Base-by-base conservation (phyloP, 2,113 vertebrate species). In the Otolemur garnettii region DNA sequence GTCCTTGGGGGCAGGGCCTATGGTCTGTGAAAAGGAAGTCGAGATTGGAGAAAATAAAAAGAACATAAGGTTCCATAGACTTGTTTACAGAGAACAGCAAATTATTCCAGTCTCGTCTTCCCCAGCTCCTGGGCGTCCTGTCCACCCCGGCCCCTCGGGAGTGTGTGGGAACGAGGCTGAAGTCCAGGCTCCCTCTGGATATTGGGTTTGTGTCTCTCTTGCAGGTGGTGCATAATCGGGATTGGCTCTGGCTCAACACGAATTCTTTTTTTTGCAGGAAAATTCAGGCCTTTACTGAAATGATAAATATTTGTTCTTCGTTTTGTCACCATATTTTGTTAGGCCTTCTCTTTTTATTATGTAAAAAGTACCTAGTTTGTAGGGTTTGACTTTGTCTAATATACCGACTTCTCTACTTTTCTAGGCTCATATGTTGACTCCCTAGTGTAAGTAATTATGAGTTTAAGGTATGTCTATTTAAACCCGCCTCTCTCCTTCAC, bases 311-410 rank as follows among this genome's bases (percentile, higher is more conserved):
- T 90, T 90, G 8, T 74, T 87, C 26, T 84, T 93, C 83, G 26
- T 50, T 93, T 81, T 71, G 14, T 45, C 45, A 69, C 30, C 19
- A 21, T 55, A 42, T 93, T 83, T 85, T 66, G 18, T 72, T 69
- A 66, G 26, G 33, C 10, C 53, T 90, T 90, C 15, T 88, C 26
- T 55, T 91, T 95, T 91, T 84, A 68, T 91, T 92, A 59, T 59
- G 30, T 38, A 68, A 79, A 88, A 83, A 91, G 21, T 82, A 4
- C n/a, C 86, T 66, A 81, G 82, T 69, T n/a, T 10, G 7, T 78
- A 77, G 42, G 71, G 42, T 82, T 66, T 90, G 55, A 45, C 10
- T 90, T 69, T 94, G 81, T 55, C 4, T 19, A 57, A 33, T 66
- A n/a, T 66, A 90, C 9, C 57, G 72, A 84, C 42, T 75, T 8